phyloP scores from a whole-genome alignment of 2,888 invertebrate species.

The Pteria penguin region DNA sequence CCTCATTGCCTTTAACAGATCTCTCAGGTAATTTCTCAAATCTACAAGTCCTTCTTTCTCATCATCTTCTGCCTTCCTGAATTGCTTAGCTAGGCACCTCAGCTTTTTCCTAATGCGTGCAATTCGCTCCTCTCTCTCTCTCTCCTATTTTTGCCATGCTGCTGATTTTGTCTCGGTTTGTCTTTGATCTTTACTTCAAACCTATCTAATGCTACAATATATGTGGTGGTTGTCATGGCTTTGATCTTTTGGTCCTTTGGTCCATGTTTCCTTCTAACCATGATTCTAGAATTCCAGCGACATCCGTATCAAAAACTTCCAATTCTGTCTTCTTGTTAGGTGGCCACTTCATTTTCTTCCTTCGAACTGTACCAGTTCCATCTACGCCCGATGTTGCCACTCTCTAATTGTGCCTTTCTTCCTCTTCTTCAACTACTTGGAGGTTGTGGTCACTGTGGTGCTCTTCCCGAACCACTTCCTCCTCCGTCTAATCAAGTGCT shows the following conservation, averaged over 20 bases:
- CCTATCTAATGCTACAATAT: constrained; percentile 19
- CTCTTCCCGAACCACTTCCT: constrained; percentile 32
- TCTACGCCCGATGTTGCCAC: not conserved
- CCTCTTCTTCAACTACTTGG: constrained; percentile 14
- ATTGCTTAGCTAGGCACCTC: not conserved
- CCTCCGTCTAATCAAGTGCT: constrained; percentile 39
- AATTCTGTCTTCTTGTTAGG: constrained; percentile 8
- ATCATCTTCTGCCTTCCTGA: constrained; percentile 7
- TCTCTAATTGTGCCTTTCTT: not conserved
- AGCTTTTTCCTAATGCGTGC: no score
- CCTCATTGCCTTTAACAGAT: not conserved
- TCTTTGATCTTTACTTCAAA: constrained; percentile 1
- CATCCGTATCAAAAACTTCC: no score
- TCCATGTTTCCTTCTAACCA: no score
- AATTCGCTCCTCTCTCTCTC: no score
- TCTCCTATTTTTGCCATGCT: no score
- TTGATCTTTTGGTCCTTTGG: constrained; percentile 18
- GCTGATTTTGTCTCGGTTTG: constrained; percentile 11
- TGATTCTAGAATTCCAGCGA: no score
- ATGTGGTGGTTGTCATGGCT: constrained; percentile 27
- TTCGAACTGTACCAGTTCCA: not conserved
- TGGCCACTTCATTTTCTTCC: constrained; percentile 14
- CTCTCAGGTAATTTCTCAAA: constrained; percentile 1
- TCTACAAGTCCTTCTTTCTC: constrained; percentile 2
- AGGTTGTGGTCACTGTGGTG: constrained; percentile 25